These are phyloP conservation scores for Samia ricini DNA, from an alignment of 1,140 invertebrate genomes.

Conservation along the genomic window DNA sequence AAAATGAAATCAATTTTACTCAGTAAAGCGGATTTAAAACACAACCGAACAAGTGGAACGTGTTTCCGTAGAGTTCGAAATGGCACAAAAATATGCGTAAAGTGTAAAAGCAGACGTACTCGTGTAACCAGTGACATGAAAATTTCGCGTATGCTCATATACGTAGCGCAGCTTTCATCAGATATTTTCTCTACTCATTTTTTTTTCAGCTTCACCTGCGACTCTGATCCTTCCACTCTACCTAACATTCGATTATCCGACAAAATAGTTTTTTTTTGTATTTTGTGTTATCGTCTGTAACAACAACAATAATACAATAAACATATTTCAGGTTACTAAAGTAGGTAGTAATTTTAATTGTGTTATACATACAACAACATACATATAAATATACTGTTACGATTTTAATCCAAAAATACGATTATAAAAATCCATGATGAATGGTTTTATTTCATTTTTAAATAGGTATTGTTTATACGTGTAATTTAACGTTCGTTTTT, in stretches of 20 bases:
- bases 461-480: too few relatives aligned
- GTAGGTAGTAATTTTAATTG: too few relatives aligned
- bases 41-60: neutral
- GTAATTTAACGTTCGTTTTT: too few relatives aligned
- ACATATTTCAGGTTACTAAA: too few relatives aligned
- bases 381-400: too few relatives aligned
- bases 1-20: too few relatives aligned
- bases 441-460: too few relatives aligned
- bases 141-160: conserved; percentile 7
- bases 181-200: conserved; percentile 21
- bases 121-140: conserved; percentile 22
- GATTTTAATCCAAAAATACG: too few relatives aligned
- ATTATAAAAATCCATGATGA: too few relatives aligned
- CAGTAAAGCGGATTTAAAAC: neutral
- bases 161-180: conserved; percentile 29
- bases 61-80: neutral
- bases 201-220: conserved; percentile 21
- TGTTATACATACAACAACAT: too few relatives aligned
- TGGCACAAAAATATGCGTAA: neutral
- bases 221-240: conserved; percentile 25
- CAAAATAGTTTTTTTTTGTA: conserved; percentile 18
- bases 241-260: conserved; percentile 32
- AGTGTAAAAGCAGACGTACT: conserved; percentile 10
- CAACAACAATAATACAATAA: too few relatives aligned
- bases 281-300: conserved; percentile 27